Evolutionary conservation across 2,888 invertebrate species (phyloP), one percentile per base, ranked within the genome.

Genomic region (Oscheius sp.): DNA sequence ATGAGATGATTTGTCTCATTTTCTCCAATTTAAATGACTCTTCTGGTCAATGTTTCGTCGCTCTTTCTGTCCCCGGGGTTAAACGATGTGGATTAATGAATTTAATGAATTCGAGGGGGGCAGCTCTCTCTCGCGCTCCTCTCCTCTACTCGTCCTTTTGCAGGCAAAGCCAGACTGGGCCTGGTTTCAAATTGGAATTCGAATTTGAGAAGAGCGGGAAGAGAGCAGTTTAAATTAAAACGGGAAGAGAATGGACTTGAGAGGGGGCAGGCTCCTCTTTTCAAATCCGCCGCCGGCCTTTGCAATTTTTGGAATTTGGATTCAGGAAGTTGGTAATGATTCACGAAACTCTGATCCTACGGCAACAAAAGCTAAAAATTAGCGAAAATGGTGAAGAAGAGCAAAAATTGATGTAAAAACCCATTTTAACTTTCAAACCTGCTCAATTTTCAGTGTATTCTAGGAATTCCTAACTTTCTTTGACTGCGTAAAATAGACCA

Each of bases 181-280:
- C n/a, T 46, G 66, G 66, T 66, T 66, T 69, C 55, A 56, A 68
- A 69, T 55, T 69, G 69, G 69, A 69, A 69, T 69, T 69, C 69
- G 53, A 21, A 35, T 35, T 35, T 35, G 35, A 35, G 35, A 35
- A 35, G 35, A 35, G 35, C 69, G 27, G 41, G 66, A n/a, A 63
- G 41, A 23, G 52, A 66, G 66, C 46, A 46, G 45, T 66, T 66
- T 66, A 66, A 66, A 27, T 66, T 66, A 29, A 49, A 29, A 13
- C 49, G 35, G 61, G 61, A 21, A 49, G 56, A 63, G 63, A 63
- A 66, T 66, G 25, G 66, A 66, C 49, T 66, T 66, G 45, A 21
- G 46, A 66, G 45, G 18, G 23, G 52, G 25, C 18, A 58, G n/a
- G n/a, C n/a, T n/a, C n/a, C 25, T 49, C 49, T 16, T 49, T 18